Conservation (phyloP, 2,113 vertebrate species). For the Neolamprologus brichardi region DNA sequence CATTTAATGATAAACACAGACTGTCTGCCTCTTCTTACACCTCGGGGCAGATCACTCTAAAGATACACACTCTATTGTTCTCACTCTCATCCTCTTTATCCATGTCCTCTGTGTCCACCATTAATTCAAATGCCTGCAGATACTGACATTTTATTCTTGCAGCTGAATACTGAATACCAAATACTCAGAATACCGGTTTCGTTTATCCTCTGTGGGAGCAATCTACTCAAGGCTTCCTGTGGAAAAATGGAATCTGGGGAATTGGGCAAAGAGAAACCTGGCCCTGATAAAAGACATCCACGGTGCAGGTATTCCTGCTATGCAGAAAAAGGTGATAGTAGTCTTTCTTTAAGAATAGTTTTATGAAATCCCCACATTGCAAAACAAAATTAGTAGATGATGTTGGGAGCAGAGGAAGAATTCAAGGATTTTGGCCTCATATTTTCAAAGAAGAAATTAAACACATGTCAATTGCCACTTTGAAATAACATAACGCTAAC, state of each 20-base stretch:
- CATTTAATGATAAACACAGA: conserved; percentile 66
- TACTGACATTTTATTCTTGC: conserved; percentile 31
- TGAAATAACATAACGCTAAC: neutral
- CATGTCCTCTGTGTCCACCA: conserved; percentile 13
- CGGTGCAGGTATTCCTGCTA: neutral
- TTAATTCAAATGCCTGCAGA: conserved; percentile 48
- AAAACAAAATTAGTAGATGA: neutral
- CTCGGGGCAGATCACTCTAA: conserved; percentile 1
- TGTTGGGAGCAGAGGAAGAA: neutral
- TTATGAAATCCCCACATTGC: neutral
- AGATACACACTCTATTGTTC: conserved; percentile 57
- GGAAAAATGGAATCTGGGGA: conserved; percentile 13
- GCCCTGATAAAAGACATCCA: neutral
- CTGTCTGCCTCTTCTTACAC: conserved; percentile 50
- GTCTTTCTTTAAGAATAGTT: neutral
- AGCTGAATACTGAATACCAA: conserved; percentile 21
- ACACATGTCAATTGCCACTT: neutral
- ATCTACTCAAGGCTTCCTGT: conserved; percentile 36
- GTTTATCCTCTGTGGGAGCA: conserved; percentile 29
- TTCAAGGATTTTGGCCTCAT: neutral
- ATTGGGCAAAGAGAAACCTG: neutral
- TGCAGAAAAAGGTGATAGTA: neutral
- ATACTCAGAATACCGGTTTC: conserved; percentile 61
- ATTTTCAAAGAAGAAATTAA: neutral
- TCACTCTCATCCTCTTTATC: conserved; percentile 37